These are phyloP conservation scores for Stegostoma tigrinum DNA, from an alignment of 2,113 vertebrate species.

Conservation along the genomic window DNA sequence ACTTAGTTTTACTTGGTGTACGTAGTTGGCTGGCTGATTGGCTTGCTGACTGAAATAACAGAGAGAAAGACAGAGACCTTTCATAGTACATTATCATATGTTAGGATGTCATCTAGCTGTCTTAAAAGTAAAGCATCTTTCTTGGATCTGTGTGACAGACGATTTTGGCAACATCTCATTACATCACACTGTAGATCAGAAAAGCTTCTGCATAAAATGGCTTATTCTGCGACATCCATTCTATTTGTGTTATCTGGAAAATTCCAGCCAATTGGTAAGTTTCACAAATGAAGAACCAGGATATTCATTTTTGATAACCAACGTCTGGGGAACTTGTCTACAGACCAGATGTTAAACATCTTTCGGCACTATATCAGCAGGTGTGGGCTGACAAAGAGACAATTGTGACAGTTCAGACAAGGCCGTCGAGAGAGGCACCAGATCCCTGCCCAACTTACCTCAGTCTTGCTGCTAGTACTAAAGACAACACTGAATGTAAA, in stretches of 20 bases:
- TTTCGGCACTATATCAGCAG: not conserved
- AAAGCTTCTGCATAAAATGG: not conserved
- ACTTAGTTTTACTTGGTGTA: no score
- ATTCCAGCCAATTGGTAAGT: not conserved
- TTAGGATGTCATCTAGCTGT: no score
- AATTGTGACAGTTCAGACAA: not conserved
- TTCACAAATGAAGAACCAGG: not conserved
- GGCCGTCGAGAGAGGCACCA: not conserved
- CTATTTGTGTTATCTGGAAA: not conserved
- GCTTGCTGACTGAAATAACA: no score
- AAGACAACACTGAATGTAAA: not conserved
- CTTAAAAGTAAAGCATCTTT: no score
- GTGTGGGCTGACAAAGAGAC: not conserved
- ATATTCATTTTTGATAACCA: not conserved
- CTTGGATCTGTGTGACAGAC: no score
- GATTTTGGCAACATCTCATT: not conserved
- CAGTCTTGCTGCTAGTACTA: not conserved
- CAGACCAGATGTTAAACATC: not conserved
- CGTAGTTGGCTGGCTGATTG: no score
- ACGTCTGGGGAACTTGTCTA: not conserved
- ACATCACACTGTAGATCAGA: not conserved
- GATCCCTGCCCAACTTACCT: not conserved
- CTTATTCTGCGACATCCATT: not conserved
- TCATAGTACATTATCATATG: no score
- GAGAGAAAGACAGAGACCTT: no score